These are phyloP conservation scores for Aporrectodea caliginosa DNA, from an alignment of 1,140 invertebrate species.

Conservation along the genomic window DNA sequence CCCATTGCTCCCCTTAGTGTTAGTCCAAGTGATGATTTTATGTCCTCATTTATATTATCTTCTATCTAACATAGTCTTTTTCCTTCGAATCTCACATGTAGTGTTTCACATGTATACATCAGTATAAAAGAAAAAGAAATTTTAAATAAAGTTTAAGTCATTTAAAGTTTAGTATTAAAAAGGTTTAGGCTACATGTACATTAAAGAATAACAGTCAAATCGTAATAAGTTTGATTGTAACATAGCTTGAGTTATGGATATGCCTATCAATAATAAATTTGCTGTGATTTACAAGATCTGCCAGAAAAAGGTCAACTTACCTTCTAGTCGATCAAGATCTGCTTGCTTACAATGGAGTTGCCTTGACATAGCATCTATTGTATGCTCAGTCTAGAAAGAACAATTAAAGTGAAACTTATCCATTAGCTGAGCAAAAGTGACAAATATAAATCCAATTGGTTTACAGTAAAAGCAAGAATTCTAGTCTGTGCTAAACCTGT, in stretches of 20 bases:
- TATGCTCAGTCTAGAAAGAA: neutral
- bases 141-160: too few relatives aligned
- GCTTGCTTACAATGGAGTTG: neutral
- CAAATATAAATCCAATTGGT: neutral
- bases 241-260: neutral
- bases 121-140: too few relatives aligned
- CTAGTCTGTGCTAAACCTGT: neutral
- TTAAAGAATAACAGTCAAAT: neutral
- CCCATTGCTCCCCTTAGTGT: too few relatives aligned
- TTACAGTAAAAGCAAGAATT: neutral
- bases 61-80: too few relatives aligned
- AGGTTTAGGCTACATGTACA: too few relatives aligned
- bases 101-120: too few relatives aligned
- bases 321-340: neutral
- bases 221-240: neutral
- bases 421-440: neutral
- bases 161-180: too few relatives aligned
- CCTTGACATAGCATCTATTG: neutral
- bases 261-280: neutral
- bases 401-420: neutral
- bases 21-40: too few relatives aligned
- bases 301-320: neutral
- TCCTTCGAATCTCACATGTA: too few relatives aligned
- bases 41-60: too few relatives aligned
- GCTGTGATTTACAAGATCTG: neutral